phyloP scores from a whole-genome alignment of 2,888 invertebrate genomes.

The Heliothis peltigera region DNA sequence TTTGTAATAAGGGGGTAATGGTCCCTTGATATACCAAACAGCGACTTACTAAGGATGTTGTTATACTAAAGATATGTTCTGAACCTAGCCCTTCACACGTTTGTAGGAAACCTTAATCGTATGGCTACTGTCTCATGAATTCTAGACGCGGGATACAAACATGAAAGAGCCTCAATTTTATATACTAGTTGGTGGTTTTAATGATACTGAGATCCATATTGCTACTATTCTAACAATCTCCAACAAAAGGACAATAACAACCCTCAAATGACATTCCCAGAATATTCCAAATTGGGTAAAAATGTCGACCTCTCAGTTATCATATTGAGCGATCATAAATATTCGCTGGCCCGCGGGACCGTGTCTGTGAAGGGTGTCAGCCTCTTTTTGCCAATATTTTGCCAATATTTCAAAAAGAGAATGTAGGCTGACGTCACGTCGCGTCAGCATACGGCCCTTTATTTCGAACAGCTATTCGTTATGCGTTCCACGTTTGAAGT shows the following conservation, averaged over 20 bases:
- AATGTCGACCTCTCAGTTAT: slow-evolving; percentile 51
- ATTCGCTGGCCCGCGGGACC: slow-evolving; percentile 61
- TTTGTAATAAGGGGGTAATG: no score
- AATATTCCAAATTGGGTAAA: slow-evolving; percentile 50
- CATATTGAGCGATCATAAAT: slow-evolving; percentile 71
- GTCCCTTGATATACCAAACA: no score
- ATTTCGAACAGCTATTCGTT: slow-evolving; percentile 50
- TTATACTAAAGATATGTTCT: no score
- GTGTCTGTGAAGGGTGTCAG: slow-evolving; percentile 59
- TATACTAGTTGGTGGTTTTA: background rate
- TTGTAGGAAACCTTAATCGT: no score
- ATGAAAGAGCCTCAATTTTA: background rate
- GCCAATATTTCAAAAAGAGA: slow-evolving; percentile 70
- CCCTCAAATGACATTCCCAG: slow-evolving; percentile 31
- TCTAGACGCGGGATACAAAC: background rate
- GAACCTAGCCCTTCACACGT: no score
- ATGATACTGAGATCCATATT: slow-evolving; percentile 19
- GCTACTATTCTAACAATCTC: slow-evolving; percentile 10
- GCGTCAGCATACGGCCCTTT: slow-evolving; percentile 48
- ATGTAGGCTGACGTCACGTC: slow-evolving; percentile 51
- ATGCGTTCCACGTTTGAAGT: slow-evolving; percentile 56
- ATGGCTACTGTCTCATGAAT: background rate
- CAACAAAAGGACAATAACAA: slow-evolving; percentile 48
- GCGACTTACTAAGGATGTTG: background rate
- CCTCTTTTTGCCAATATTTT: slow-evolving; percentile 71